Evolutionary conservation across 2,888 invertebrate genomes (phyloP), one percentile per base, ranked within the genome.

Genomic region (Spicauda simplicius): DNA sequence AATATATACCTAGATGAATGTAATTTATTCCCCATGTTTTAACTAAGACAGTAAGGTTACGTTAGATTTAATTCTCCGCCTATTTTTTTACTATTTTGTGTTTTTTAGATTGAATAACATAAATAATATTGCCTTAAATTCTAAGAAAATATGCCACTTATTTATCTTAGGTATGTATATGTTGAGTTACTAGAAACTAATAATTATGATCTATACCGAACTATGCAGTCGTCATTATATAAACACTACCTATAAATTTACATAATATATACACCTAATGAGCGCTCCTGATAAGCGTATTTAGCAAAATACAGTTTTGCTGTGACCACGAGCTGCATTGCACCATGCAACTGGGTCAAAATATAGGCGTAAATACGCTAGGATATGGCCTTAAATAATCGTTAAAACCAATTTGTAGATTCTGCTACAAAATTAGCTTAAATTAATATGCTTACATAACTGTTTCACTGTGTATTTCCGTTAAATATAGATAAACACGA

Each of bases 251-350:
- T 37, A 37, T 37, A 12, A 12, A 12, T 11, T 11, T 12, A 37
- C 37, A 37, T 1, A 37, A 37, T 37, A 37, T 37, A 37, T 37
- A 37, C 7, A 37, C 8, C 11, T 37, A 37, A 37, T 8, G 37
- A 37, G 37, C 37, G 37, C 12, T 37, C 37, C 1, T 50, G 50
- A n/a, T 50, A 16, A 18, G 50, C 16, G 50, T 50, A 50, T 50
- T 50, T 50, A 50, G 18, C 50, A 10, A 11, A 50, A 18, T 10
- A 50, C 18, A 50, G 50, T 50, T 18, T 8, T 1, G 50, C 50
- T 8, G 50, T 50, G 50, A 50, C 50, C 50, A 50, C 50, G 18
- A 50, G 14, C 48, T 48, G 48, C 48, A 48, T 48, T 48, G 48
- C 48, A 48, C 48, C 48, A 48, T 48, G 16, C 48, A 48, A 48